These are phyloP conservation scores for Scaptomyza hsui DNA, from an alignment of 1,140 invertebrate genomes.

Conservation along the genomic window DNA sequence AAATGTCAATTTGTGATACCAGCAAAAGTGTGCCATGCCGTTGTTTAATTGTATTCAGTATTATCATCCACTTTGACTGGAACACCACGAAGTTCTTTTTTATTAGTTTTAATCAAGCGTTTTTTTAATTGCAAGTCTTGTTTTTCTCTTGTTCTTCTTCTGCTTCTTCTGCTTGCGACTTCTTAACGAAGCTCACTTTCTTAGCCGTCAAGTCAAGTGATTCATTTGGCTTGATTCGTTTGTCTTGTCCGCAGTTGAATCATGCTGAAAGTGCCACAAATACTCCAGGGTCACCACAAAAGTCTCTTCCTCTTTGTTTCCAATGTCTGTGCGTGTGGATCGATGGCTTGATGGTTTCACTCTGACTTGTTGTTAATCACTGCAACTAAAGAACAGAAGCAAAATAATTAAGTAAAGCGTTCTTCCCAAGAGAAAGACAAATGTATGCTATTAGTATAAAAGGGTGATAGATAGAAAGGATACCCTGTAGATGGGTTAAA, in stretches of 20 bases:
- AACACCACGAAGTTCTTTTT: constrained; percentile 11
- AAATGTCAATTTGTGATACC: constrained; percentile 70
- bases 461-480: not conserved
- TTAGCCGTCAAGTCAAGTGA: constrained; percentile 50
- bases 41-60: constrained; percentile 28
- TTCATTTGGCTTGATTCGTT: constrained; percentile 58
- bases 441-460: not conserved
- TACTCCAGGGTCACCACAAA: constrained; percentile 22
- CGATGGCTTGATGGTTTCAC: not conserved
- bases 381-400: constrained; percentile 68
- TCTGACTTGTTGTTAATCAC: constrained; percentile 63
- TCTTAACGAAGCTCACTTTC: constrained; percentile 65
- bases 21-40: constrained; percentile 80
- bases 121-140: constrained; percentile 45
- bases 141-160: constrained; percentile 23
- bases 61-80: constrained; percentile 10
- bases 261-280: constrained; percentile 43
- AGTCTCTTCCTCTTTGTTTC: constrained; percentile 2
- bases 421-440: constrained; percentile 15
- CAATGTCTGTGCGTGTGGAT: not conserved
- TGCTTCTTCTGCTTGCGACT: not conserved
- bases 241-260: constrained; percentile 53
- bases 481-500: not conserved
- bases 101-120: constrained; percentile 44
- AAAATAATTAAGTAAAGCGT: constrained; percentile 48